phyloP scores from a whole-genome alignment of 1,140 invertebrate genomes.

The Stratiolaelaps scimitus region DNA sequence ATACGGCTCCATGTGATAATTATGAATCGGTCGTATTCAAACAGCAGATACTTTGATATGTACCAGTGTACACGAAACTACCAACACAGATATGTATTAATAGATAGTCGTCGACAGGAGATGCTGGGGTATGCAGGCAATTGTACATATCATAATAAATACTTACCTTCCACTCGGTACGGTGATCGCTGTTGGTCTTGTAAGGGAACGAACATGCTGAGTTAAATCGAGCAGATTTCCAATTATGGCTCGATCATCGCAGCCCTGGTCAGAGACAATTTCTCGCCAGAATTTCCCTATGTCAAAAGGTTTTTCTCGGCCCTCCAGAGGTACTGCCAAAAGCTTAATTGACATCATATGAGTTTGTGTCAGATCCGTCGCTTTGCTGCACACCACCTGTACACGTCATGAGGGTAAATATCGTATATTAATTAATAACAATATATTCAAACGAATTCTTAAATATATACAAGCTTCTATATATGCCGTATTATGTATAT shows the following conservation, averaged over 20 bases:
- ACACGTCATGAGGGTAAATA: not conserved
- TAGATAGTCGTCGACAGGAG: too few species aligned
- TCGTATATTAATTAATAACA: too few species aligned
- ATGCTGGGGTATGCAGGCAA: too few species aligned
- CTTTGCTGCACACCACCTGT: conserved; percentile 9
- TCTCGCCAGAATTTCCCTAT: conserved; percentile 5
- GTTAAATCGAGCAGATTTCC: not conserved
- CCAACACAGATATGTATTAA: too few species aligned
- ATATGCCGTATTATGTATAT: too few species aligned
- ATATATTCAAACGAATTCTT: too few species aligned
- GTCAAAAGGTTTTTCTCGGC: not conserved
- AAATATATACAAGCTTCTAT: too few species aligned
- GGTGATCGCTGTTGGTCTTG: conserved; percentile 3
- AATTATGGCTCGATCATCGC: not conserved
- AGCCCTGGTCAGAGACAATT: not conserved
- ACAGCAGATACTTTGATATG: too few species aligned
- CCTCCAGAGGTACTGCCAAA: conserved; percentile 14
- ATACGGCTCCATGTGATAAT: too few species aligned
- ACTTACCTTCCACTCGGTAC: conserved; percentile 2
- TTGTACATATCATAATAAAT: not conserved
- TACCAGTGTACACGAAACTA: too few species aligned
- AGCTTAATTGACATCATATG: conserved; percentile 13
- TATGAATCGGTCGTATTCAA: too few species aligned
- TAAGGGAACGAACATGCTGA: not conserved
- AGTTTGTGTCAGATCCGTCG: conserved; percentile 1